These are phyloP conservation scores for Typhlomys cinereus DNA, from an alignment of 2,113 vertebrate genomes.

Conservation along the genomic window DNA sequence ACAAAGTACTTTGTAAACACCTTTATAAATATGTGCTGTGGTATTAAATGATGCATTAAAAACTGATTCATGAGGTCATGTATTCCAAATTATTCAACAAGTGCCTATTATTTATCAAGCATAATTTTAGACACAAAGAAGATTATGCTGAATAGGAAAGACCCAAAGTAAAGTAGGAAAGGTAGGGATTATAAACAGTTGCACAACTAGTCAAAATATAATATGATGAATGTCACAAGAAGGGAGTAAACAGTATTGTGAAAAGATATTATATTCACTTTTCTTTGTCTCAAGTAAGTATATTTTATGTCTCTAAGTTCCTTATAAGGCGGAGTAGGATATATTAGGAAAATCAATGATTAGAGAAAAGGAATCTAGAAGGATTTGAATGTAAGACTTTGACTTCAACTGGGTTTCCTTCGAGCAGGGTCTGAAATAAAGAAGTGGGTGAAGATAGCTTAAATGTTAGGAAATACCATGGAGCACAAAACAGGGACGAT, in stretches of 20 bases:
- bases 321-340: background rate
- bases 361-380: background rate
- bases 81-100: background rate
- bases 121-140: background rate
- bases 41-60: background rate
- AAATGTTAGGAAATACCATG: background rate
- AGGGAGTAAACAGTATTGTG: background rate
- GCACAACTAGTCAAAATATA: background rate
- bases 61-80: conserved; percentile 13
- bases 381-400: background rate
- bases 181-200: background rate
- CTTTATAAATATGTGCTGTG: background rate
- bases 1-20: background rate
- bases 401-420: background rate
- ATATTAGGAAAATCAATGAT: background rate
- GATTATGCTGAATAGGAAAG: conserved; percentile 12
- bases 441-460: background rate
- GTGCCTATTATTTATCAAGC: background rate
- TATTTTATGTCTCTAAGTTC: background rate
- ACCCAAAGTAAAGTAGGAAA: background rate
- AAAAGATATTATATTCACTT: background rate
- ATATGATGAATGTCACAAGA: background rate
- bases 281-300: background rate
- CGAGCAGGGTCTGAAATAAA: background rate
- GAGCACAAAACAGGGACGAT: background rate